These are phyloP conservation scores for Macrobrachium nipponense DNA, from an alignment of 1,140 invertebrate species.

Conservation along the genomic window DNA sequence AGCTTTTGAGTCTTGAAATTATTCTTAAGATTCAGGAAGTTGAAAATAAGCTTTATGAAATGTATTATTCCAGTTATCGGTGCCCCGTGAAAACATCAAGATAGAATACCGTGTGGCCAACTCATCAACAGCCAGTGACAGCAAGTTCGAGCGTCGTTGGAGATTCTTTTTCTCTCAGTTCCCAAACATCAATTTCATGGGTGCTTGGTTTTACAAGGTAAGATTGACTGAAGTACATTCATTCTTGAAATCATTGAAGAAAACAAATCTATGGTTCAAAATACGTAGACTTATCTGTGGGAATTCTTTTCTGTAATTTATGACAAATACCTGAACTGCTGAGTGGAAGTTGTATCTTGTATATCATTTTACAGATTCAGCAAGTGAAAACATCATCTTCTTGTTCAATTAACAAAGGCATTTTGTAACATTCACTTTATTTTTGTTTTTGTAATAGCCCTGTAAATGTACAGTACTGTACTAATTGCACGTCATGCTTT, in stretches of 20 bases:
- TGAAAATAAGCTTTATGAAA: not conserved
- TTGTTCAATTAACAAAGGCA: no score
- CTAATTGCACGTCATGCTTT: not conserved
- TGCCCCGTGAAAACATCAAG: conserved; percentile 32
- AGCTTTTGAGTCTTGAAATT: no score
- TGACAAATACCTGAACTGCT: no score
- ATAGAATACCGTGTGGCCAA: conserved; percentile 43
- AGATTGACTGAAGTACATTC: not conserved
- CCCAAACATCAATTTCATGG: conserved; percentile 53
- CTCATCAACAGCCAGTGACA: conserved; percentile 31
- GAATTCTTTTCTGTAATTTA: no score
- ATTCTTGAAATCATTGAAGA: no score
- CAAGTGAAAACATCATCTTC: no score
- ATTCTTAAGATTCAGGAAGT: not conserved
- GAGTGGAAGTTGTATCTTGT: no score
- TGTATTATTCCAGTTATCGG: not conserved
- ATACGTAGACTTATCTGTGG: no score
- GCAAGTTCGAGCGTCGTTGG: conserved; percentile 43
- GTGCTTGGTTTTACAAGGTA: conserved; percentile 39
- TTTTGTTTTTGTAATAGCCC: no score
- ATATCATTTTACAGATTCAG: no score
- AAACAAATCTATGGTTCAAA: no score
- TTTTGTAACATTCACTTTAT: no score
- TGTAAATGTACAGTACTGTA: not conserved
- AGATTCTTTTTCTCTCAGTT: conserved; percentile 59